These are phyloP conservation scores for Ctenicera cuprea DNA, from an alignment of 2,888 invertebrate genomes.

Conservation along the genomic window DNA sequence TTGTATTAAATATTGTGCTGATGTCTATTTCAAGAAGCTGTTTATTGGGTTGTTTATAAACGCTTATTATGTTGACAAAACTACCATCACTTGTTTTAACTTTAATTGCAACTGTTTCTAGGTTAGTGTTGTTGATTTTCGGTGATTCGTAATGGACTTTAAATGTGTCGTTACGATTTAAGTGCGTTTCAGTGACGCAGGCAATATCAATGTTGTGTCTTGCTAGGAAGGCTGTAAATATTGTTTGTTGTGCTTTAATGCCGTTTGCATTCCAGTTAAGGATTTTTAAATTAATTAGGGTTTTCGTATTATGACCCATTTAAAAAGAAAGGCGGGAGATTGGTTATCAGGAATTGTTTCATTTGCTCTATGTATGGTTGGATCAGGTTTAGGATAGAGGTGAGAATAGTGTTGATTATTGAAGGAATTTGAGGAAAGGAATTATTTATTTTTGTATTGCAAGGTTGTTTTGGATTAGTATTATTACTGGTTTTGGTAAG, in stretches of 20 bases:
- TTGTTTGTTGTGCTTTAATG: neutral
- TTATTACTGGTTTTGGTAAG: no score
- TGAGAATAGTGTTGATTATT: neutral
- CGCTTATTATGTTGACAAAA: no score
- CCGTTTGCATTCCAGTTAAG: conserved; percentile 30
- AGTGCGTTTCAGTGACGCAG: conserved; percentile 11
- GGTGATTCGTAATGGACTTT: conserved; percentile 11
- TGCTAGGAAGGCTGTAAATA: conserved; percentile 4
- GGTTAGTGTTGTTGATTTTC: no score
- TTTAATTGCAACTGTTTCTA: no score
- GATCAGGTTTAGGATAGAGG: neutral
- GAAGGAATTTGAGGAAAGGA: neutral
- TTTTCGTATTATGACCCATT: conserved; percentile 15
- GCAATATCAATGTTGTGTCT: conserved; percentile 12
- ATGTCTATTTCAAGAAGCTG: no score
- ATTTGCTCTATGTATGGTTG: conserved; percentile 12
- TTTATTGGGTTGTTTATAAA: no score
- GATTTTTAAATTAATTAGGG: conserved; percentile 2
- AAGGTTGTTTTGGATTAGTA: neutral
- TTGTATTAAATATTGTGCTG: no score
- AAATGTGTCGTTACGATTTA: neutral
- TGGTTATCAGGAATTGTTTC: conserved; percentile 17
- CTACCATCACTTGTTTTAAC: no score
- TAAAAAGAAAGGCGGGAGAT: conserved; percentile 1
- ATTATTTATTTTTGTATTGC: neutral